Percentiles rank a stretch among this genome's conserved stretches.
Conservation (phyloP, 2,113 vertebrate genomes). For the Notothenia coriiceps region DNA sequence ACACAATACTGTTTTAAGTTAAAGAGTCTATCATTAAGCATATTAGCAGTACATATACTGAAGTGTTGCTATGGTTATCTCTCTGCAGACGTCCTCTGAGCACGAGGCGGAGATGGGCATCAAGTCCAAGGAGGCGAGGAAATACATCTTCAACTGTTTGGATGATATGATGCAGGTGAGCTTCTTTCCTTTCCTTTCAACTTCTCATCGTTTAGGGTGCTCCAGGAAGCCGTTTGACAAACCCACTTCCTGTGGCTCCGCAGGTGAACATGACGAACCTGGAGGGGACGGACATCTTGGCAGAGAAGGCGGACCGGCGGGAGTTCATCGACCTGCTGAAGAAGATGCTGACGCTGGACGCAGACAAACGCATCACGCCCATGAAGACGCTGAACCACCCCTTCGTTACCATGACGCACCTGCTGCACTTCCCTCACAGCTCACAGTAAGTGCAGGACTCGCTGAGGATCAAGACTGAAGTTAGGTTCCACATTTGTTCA, state of each 20-base stretch:
- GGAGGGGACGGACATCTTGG: slow-evolving; percentile 96
- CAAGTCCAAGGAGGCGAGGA: slow-evolving; percentile 98
- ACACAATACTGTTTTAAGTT: no score
- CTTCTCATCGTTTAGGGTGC: not conserved
- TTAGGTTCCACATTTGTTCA: no score
- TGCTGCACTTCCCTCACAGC: slow-evolving; percentile 98
- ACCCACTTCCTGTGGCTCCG: not conserved
- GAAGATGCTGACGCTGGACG: slow-evolving; percentile 98
- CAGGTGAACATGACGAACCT: slow-evolving; percentile 99
- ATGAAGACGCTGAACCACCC: slow-evolving; percentile 97
- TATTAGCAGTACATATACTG: not conserved
- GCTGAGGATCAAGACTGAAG: no score
- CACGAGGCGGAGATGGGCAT: slow-evolving; percentile 97
- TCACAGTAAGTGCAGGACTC: slow-evolving; percentile 88
- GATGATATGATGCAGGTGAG: slow-evolving; percentile 98
- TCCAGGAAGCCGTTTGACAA: not conserved
- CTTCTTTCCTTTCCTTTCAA: not conserved
- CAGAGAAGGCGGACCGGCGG: slow-evolving; percentile 97
- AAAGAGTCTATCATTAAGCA: not conserved
- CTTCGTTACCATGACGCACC: slow-evolving; percentile 96
- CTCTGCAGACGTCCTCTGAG: slow-evolving; percentile 91
- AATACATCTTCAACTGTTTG: slow-evolving; percentile 99
- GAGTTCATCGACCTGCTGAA: slow-evolving; percentile 98
- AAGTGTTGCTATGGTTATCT: rapidly evolving
- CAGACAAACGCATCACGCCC: slow-evolving; percentile 97